Evolutionary conservation across 2,888 invertebrate genomes (phyloP).

Genomic region (Nomada fabriciana): DNA sequence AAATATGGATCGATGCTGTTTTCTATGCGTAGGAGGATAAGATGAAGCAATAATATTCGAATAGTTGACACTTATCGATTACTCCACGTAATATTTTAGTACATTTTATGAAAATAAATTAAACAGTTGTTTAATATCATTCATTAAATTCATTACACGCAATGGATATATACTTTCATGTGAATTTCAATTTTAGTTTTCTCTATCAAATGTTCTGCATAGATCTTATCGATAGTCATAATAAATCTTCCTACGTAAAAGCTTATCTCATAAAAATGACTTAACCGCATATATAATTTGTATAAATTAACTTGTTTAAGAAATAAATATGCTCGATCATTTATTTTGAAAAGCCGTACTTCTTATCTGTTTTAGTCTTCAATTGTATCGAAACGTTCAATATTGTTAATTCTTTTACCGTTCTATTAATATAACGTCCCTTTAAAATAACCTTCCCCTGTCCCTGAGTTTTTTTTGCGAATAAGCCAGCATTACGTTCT

Average conservation of each 20-base stretch:
- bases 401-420: background rate
- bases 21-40: conserved; percentile 12
- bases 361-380: background rate
- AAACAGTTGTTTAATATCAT: background rate
- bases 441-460: conserved; percentile 11
- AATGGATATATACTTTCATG: too few relatives aligned
- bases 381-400: conserved; percentile 2
- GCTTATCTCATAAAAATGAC: background rate
- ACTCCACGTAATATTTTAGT: conserved; percentile 4
- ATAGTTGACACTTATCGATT: conserved; percentile 27
- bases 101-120: conserved; percentile 4
- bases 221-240: background rate
- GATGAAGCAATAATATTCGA: conserved; percentile 19
- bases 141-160: too few relatives aligned
- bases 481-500: background rate
- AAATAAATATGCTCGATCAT: background rate
- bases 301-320: background rate
- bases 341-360: background rate
- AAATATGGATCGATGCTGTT: conserved; percentile 29
- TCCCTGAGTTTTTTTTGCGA: conserved; percentile 6
- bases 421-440: conserved; percentile 8
- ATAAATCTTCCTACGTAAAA: background rate
- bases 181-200: too few relatives aligned
- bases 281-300: background rate
- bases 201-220: background rate